Percentiles rank a stretch among this genome's conserved stretches.
Evolutionary conservation across 2,113 vertebrate genomes (phyloP).

Genomic region (Balaenoptera acutorostrata): DNA sequence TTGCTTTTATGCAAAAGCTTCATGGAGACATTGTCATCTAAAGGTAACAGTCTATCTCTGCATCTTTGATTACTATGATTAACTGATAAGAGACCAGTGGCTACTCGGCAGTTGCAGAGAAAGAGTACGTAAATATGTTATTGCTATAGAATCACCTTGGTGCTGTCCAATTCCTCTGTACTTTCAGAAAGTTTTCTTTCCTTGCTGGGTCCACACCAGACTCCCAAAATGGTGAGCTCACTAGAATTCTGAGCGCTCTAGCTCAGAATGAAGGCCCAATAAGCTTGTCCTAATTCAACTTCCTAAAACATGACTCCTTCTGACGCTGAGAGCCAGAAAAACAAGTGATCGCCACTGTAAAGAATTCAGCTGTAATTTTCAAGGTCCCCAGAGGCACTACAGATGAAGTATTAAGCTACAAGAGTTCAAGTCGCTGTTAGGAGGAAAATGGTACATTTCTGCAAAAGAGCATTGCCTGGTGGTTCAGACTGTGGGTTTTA

Average conservation of each 20-base stretch:
- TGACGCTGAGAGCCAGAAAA: slow-evolving; percentile 10
- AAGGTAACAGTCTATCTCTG: neutral
- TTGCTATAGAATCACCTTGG: slow-evolving; percentile 36
- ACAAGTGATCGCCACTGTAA: slow-evolving; percentile 10
- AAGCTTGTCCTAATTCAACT: neutral
- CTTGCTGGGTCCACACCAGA: neutral
- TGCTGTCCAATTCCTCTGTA: slow-evolving; percentile 31
- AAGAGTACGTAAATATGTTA: slow-evolving; percentile 21
- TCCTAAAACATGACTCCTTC: neutral
- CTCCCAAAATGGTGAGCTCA: neutral
- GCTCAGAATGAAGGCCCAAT: neutral
- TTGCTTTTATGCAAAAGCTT: slow-evolving; percentile 6
- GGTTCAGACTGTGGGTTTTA: neutral
- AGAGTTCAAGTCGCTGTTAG: neutral
- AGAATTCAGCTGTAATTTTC: slow-evolving; percentile 51
- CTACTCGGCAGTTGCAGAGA: neutral
- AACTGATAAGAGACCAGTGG: neutral
- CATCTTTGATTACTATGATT: slow-evolving; percentile 50
- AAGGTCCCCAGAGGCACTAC: neutral
- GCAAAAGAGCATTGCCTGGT: neutral
- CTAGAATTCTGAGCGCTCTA: neutral
- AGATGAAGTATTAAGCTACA: neutral
- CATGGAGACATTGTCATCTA: neutral
- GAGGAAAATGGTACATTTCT: neutral
- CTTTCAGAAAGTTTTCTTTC: neutral